phyloP scores from a whole-genome alignment of 2,888 invertebrate genomes.

The Phragmatobia fuliginosa region DNA sequence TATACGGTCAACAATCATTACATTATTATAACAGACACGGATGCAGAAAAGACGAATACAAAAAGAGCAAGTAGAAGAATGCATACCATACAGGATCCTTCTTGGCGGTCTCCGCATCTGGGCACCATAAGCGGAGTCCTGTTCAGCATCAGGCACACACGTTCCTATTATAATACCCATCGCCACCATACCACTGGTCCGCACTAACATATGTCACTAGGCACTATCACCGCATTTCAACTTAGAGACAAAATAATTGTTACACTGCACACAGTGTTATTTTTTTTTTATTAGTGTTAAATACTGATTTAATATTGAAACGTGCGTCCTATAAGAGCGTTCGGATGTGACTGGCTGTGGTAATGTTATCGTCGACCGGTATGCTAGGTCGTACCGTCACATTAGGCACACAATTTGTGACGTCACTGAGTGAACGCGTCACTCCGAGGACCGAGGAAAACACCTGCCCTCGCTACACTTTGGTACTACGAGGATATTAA shows the following conservation, averaged over 20 bases:
- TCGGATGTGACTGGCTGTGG: conserved; percentile 42
- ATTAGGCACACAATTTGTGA: conserved; percentile 50
- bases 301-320: conserved; percentile 18
- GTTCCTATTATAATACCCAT: conserved; percentile 92
- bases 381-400: conserved; percentile 42
- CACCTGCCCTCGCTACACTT: conserved; percentile 33
- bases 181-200: conserved; percentile 66
- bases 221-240: conserved; percentile 52
- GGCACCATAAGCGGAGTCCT: conserved; percentile 83
- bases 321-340: conserved; percentile 39
- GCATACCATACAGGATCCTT: conserved; percentile 80
- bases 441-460: conserved; percentile 36
- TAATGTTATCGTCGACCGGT: conserved; percentile 25
- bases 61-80: not conserved
- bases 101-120: conserved; percentile 77
- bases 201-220: conserved; percentile 45
- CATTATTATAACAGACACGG: not conserved
- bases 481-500: conserved; percentile 38
- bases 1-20: not conserved
- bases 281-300: conserved; percentile 18
- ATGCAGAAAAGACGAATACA: not conserved
- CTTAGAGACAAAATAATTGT: conserved; percentile 34
- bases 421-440: conserved; percentile 43
- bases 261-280: conserved; percentile 26
- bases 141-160: conserved; percentile 90